Evolutionary conservation across 37 sponge, comb jelly and placozoan species (phyloP), one percentile per base, ranked within the genome.

Genomic region (Dysidea cf. avara): DNA sequence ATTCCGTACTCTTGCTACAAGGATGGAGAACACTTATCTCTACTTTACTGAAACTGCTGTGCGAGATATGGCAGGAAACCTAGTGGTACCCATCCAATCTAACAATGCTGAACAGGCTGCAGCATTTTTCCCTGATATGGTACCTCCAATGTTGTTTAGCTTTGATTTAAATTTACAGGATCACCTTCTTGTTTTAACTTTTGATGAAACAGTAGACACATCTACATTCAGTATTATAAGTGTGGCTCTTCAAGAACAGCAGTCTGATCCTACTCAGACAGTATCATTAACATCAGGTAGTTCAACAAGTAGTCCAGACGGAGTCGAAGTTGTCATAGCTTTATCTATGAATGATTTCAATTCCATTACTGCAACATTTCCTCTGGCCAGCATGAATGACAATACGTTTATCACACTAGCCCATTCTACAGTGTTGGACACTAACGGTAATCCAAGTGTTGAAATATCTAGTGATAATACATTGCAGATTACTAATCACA

Each of bases 301-400:
- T 53, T 68, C 76, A 1, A 81, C 84, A 13, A 80, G 61, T 20
- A 68, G 59, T 4, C 18, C 71, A 20, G 77, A 86, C 53, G 82
- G 88, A 3, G 77, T 78, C 2, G 70, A 54, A 12, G 21, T 90
- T 0, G 31, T 75, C 18, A 70, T 94, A 6, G 66, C 72, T 7
- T 77, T 94, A 1, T 77, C 88, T 12, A 57, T 47, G 16, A 37
- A 31, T 53, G 95, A 94, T 55, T 87, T 94, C 59, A 94, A 94
- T 54, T 53, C 62, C 33, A 72, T 94, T 22, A 55, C 91, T 7
- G 62, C 78, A 18, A 30, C 61, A 7, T 74, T 81, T 53, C 88
- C 91, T 16, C 75, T 94, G 2, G 91, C 84, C 20, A 77, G 91
- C 11, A 74, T 78, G 64, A 63, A 59, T 21, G 81, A 37, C 14